phyloP scores from a whole-genome alignment of 2,797 vertebrate genomes.

The Myotis planiceps region DNA sequence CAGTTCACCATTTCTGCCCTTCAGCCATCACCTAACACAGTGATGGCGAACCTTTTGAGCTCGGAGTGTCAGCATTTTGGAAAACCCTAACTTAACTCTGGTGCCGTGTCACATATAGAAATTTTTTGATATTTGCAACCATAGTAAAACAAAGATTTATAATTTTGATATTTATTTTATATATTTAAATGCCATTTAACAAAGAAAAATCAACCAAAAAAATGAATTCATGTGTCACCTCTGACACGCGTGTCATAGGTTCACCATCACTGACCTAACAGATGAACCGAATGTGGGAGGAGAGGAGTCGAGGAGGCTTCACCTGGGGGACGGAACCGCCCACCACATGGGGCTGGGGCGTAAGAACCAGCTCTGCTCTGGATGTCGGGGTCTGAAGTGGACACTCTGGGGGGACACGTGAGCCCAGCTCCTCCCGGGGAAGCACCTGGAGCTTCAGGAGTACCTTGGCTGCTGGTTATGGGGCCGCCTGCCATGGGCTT shows the following conservation, averaged over 20 bases:
- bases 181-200: no score
- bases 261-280: not conserved
- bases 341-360: not conserved
- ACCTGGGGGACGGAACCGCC: not conserved
- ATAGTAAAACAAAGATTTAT: no score
- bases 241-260: no score
- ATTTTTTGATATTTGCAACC: no score
- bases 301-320: not conserved
- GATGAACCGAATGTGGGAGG: not conserved
- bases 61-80: no score
- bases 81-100: no score
- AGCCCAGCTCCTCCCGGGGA: not conserved
- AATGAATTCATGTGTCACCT: no score
- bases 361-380: not conserved
- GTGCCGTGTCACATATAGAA: no score
- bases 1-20: not conserved
- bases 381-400: not conserved
- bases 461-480: fast-evolving
- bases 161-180: no score
- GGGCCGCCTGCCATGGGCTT: not conserved
- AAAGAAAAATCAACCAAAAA: no score
- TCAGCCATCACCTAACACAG: not conserved
- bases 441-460: not conserved
- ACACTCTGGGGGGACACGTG: not conserved
- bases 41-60: no score